These are phyloP conservation scores for Poeciliopsis presidionis DNA, from an alignment of 2,797 vertebrate genomes.

Conservation along the genomic window DNA sequence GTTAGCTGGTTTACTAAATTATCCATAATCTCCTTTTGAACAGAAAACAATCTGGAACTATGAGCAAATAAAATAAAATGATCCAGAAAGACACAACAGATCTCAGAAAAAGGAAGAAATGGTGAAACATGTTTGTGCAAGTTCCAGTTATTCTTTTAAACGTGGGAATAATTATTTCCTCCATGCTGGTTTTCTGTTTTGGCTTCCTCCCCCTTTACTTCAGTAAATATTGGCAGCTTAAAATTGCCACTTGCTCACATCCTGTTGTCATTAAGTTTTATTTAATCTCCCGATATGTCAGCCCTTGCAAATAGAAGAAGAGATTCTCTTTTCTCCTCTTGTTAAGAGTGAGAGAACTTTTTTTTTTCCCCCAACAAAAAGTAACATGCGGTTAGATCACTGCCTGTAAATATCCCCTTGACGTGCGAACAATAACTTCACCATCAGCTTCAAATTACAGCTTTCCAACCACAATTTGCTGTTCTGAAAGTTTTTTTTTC, in stretches of 20 bases:
- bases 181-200: not conserved
- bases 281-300: not conserved
- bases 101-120: not conserved
- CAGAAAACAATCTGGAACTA: not conserved
- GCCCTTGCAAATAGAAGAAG: not conserved
- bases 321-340: slow-evolving; percentile 1
- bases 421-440: slow-evolving; percentile 43
- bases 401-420: slow-evolving; percentile 27
- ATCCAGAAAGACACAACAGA: not conserved
- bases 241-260: not conserved
- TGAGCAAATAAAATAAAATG: not conserved
- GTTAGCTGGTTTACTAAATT: not conserved
- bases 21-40: not conserved
- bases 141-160: not conserved
- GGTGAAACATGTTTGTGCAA: not conserved
- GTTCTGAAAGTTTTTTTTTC: slow-evolving; percentile 27
- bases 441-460: slow-evolving; percentile 38
- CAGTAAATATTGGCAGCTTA: not conserved
- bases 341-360: slow-evolving; percentile 14
- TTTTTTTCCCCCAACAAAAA: not conserved
- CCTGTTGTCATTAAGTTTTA: not conserved
- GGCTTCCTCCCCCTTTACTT: not conserved
- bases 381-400: slow-evolving; percentile 35
- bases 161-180: not conserved
- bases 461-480: slow-evolving; percentile 37